These are phyloP conservation scores for Spatulosminthurus flaviceps DNA, from an alignment of 2,888 invertebrate genomes.

Conservation along the genomic window DNA sequence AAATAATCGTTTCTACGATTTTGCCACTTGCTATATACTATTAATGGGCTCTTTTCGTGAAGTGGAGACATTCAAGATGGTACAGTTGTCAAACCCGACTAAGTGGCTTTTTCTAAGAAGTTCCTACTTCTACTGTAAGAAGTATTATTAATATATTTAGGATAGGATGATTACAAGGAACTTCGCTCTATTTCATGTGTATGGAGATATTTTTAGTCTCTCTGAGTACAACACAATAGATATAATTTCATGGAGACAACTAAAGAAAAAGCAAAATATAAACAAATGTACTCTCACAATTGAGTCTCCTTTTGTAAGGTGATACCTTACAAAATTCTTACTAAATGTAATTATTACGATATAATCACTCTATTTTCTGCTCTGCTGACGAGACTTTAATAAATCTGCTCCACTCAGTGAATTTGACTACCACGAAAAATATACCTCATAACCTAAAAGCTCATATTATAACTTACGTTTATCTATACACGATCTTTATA, in stretches of 20 bases:
- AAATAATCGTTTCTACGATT: too few relatives aligned
- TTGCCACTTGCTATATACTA: too few relatives aligned
- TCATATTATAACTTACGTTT: too few relatives aligned
- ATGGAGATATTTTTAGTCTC: neutral
- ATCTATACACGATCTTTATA: too few relatives aligned
- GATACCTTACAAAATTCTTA: constrained; percentile 9
- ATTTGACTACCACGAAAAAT: neutral
- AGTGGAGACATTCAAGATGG: too few relatives aligned
- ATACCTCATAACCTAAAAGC: neutral
- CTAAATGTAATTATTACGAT: constrained; percentile 2
- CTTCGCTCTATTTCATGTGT: neutral
- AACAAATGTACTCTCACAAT: neutral
- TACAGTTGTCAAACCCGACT: too few relatives aligned
- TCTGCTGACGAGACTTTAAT: neutral
- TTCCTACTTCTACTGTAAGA: neutral
- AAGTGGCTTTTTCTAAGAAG: too few relatives aligned
- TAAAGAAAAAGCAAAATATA: neutral
- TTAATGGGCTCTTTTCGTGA: too few relatives aligned
- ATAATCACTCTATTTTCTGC: neutral
- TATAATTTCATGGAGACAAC: neutral
- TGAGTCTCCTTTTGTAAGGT: neutral
- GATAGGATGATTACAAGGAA: neutral
- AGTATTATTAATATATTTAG: neutral
- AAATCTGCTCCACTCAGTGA: neutral
- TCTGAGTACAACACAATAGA: neutral